Evolutionary conservation across 2,113 vertebrate species (phyloP).

Genomic region (Eclectus roratus): DNA sequence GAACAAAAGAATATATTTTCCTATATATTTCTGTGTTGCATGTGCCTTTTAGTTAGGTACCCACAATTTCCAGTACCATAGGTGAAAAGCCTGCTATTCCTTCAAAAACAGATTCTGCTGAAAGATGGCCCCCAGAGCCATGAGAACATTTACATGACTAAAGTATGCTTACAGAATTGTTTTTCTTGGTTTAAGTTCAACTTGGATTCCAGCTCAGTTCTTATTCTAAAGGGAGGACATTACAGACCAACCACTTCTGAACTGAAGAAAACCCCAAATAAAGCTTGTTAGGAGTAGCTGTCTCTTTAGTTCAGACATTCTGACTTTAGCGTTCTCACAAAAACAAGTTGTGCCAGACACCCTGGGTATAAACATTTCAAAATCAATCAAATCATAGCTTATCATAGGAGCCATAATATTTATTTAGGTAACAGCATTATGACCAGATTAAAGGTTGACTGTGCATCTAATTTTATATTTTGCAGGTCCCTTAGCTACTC

Average conservation of each 20-base stretch:
- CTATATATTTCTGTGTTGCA: not conserved
- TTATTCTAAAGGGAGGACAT: conserved; percentile 38
- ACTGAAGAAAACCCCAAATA: conserved; percentile 56
- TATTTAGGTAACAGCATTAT: not conserved
- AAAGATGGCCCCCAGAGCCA: conserved; percentile 14
- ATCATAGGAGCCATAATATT: not conserved
- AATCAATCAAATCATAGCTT: conserved; percentile 39
- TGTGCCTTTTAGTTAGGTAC: not conserved
- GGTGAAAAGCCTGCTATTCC: not conserved
- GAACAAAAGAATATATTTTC: not conserved
- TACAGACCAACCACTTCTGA: not conserved
- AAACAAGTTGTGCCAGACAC: conserved; percentile 36
- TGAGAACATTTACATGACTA: conserved; percentile 52
- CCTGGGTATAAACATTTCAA: conserved; percentile 27
- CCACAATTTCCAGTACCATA: not conserved
- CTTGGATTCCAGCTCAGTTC: conserved; percentile 47
- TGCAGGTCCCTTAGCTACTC: conserved; percentile 5
- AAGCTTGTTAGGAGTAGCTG: conserved; percentile 29
- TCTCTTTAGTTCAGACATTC: conserved; percentile 31
- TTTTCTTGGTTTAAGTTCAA: conserved; percentile 58
- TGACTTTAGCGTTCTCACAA: not conserved
- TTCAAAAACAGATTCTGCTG: not conserved
- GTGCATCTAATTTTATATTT: not conserved
- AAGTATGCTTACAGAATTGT: conserved; percentile 35
- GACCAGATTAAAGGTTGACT: conserved; percentile 20